Evolutionary conservation across 2,797 vertebrate genomes (phyloP).

Genomic region (Phoxinus dragarum): DNA sequence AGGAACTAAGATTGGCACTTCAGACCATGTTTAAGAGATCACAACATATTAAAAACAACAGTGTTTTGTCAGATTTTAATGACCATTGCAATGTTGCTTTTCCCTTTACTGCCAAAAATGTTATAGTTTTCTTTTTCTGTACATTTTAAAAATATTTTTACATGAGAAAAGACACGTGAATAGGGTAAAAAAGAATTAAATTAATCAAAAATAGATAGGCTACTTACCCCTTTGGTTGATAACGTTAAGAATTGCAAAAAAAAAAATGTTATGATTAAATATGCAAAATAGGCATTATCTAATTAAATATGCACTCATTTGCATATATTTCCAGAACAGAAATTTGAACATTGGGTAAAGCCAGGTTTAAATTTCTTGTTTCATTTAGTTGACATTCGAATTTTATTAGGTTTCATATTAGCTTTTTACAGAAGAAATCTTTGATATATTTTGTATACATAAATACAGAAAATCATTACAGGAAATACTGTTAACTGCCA

Average conservation of each 20-base stretch:
- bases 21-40: conserved; percentile 33
- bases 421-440: background rate
- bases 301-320: background rate
- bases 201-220: background rate
- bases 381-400: background rate
- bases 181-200: background rate
- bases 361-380: background rate
- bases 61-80: background rate
- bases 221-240: background rate
- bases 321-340: background rate
- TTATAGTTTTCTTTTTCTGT: no score
- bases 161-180: background rate
- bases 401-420: background rate
- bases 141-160: no score
- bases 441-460: background rate
- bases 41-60: conserved; percentile 57
- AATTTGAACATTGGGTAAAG: background rate
- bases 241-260: background rate
- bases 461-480: background rate
- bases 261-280: background rate
- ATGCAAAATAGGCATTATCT: background rate
- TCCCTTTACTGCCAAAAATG: background rate
- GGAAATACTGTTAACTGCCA: background rate
- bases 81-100: background rate
- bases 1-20: no score